A percentile compares a stretch with the other conserved stretches of the same genome.
Evolutionary conservation across 2,888 invertebrate genomes (phyloP).

Genomic region (Alviniconcha strummeri): DNA sequence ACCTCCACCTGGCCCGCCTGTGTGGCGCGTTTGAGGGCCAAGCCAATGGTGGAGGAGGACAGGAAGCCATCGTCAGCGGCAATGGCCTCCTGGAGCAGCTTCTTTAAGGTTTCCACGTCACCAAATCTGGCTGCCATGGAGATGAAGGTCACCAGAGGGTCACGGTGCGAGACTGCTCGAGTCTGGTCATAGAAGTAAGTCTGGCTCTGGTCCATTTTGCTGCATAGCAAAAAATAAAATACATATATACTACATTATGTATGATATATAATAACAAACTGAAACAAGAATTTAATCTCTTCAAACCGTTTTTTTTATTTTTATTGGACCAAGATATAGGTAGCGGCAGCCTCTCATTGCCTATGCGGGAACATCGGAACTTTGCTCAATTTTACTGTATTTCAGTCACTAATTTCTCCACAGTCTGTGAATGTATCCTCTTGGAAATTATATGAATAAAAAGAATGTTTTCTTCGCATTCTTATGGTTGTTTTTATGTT

Average conservation of each 20-base stretch:
- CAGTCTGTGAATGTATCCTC: too few relatives aligned
- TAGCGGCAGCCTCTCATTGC: too few relatives aligned
- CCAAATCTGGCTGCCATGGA: constrained; percentile 34
- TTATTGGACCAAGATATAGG: too few relatives aligned
- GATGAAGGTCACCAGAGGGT: constrained; percentile 28
- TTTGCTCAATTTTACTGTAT: too few relatives aligned
- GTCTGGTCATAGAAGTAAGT: constrained; percentile 27
- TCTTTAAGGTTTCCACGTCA: constrained; percentile 24
- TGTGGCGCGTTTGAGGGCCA: constrained; percentile 29
- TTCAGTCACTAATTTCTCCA: too few relatives aligned
- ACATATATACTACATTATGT: background rate
- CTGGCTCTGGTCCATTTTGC: constrained; percentile 11
- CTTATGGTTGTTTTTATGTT: too few relatives aligned
- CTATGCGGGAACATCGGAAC: too few relatives aligned
- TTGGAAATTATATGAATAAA: too few relatives aligned
- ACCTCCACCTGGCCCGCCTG: constrained; percentile 27
- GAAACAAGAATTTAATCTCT: background rate
- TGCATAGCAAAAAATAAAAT: background rate
- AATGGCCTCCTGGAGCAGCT: constrained; percentile 24
- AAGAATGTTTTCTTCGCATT: too few relatives aligned
- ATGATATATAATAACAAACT: too few relatives aligned
- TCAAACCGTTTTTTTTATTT: too few relatives aligned
- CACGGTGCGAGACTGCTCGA: background rate
- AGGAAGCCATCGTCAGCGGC: constrained; percentile 11
- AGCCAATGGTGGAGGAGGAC: constrained; percentile 14